Base-by-base conservation (phyloP, 2,888 invertebrate genomes). In the Dryomyza anilis region DNA sequence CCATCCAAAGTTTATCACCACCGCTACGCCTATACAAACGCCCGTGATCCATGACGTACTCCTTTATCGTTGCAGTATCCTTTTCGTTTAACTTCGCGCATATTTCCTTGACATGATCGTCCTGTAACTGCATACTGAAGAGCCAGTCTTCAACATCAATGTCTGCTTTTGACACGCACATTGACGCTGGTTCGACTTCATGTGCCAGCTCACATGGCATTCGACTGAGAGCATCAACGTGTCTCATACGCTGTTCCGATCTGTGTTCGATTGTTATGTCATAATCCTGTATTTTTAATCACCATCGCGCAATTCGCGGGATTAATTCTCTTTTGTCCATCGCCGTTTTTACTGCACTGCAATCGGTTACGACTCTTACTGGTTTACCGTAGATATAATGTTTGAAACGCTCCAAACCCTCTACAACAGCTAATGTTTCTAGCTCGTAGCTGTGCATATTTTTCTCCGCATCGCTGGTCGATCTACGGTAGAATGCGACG, bases 381-480 rank as follows among this genome's bases (percentile, higher is more conserved):
- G 25, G 10, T 19, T 65, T 69, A n/a, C 70, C 70, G 33, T 70
- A 46, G 3, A 73, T 30, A 53, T 71, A 73, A 25, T 67, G 62
- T 29, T 67, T 45, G 39, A 71, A 70, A 19, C 64, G 48, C 29
- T 61, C 57, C 14, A 70, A 14, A 12, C 60, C 62, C 50, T 70
- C 68, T 8, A 72, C 67, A 7, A 70, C 69, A 8, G 71, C 69
- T 29, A 69, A 27, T 1, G 66, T 58, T 36, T 66, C 63, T 16
- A 72, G 61, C 66, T 64, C 69, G 16, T 61, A 65, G 12, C 55
- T 61, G 27, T 61, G 65, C 36, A 33, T 61, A 21, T 62, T 66
- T 12, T 53, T 10, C 21, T 69, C 65, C 14, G 19, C 33, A 2
- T 60, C 43, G 14, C 55, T 66, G 14, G 64, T 65, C 6, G 60